Conservation (phyloP, 2,888 invertebrate species). For the Ormia ochracea region DNA sequence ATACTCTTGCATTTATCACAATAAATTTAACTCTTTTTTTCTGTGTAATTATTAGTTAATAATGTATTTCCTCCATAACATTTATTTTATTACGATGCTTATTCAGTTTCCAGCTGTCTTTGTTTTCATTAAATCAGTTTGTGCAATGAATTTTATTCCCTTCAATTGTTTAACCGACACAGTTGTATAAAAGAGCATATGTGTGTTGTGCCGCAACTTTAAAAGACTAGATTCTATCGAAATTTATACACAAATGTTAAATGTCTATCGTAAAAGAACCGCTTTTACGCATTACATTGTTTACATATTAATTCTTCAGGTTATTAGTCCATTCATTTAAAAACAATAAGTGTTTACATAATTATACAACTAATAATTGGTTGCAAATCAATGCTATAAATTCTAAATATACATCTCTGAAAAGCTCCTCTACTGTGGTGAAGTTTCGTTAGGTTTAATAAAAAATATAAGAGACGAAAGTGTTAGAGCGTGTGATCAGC, state of each 20-base stretch:
- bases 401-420: slow-evolving; percentile 7
- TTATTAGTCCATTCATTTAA: no score
- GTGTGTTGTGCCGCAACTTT: no score
- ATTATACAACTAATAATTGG: background rate
- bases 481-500: no score
- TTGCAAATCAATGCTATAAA: background rate
- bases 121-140: slow-evolving; percentile 53
- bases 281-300: no score
- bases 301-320: no score
- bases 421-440: slow-evolving; percentile 13
- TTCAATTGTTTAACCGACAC: background rate
- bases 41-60: background rate
- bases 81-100: slow-evolving; percentile 1
- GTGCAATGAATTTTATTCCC: background rate
- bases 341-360: background rate
- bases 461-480: no score
- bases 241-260: no score
- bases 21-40: background rate
- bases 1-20: background rate
- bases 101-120: slow-evolving; percentile 31
- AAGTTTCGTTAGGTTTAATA: slow-evolving; percentile 38
- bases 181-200: slow-evolving; percentile 11
- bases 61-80: background rate
- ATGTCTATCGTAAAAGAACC: no score
- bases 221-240: no score